A percentile compares a stretch with the other conserved stretches of the same genome.
Evolutionary conservation across 2,888 invertebrate species (phyloP).

Genomic region (Limulus polyphemus): DNA sequence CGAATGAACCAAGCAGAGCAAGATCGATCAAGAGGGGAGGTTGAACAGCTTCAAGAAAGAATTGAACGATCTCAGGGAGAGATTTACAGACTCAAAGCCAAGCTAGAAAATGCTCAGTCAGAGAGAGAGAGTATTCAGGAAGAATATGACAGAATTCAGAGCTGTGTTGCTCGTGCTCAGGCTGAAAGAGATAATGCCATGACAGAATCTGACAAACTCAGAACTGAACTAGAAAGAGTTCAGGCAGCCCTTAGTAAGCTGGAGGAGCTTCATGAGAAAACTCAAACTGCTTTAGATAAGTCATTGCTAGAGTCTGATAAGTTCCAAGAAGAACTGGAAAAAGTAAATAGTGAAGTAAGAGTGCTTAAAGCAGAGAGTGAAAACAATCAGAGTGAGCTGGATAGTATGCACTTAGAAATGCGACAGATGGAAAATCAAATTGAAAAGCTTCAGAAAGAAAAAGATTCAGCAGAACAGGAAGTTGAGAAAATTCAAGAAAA

Average conservation of each 20-base stretch:
- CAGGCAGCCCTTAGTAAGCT: slow-evolving; percentile 79
- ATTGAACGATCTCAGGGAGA: slow-evolving; percentile 88
- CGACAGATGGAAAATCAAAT: slow-evolving; percentile 75
- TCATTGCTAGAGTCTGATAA: slow-evolving; percentile 46
- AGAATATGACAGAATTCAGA: slow-evolving; percentile 76
- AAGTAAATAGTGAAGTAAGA: slow-evolving; percentile 26
- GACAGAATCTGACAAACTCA: slow-evolving; percentile 28
- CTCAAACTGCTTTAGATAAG: slow-evolving; percentile 74
- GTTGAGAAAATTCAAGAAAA: slow-evolving; percentile 75
- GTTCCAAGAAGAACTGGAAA: slow-evolving; percentile 35
- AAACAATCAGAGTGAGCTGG: slow-evolving; percentile 77
- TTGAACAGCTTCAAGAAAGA: slow-evolving; percentile 75
- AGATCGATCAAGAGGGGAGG: slow-evolving; percentile 48
- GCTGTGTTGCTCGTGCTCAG: slow-evolving; percentile 67
- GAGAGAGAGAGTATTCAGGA: slow-evolving; percentile 86
- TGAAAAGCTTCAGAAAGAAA: slow-evolving; percentile 74
- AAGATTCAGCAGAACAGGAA: slow-evolving; percentile 69
- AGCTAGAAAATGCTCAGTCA: slow-evolving; percentile 85
- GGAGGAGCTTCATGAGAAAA: slow-evolving; percentile 79
- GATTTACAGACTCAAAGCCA: slow-evolving; percentile 82
- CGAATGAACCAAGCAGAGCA: slow-evolving; percentile 83
- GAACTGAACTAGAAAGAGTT: slow-evolving; percentile 36
- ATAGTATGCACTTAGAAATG: slow-evolving; percentile 75
- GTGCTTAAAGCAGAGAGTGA: slow-evolving; percentile 67
- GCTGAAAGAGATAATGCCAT: slow-evolving; percentile 71